phyloP scores from a whole-genome alignment of 2,113 vertebrate species.

The Lucifuga dentata region DNA sequence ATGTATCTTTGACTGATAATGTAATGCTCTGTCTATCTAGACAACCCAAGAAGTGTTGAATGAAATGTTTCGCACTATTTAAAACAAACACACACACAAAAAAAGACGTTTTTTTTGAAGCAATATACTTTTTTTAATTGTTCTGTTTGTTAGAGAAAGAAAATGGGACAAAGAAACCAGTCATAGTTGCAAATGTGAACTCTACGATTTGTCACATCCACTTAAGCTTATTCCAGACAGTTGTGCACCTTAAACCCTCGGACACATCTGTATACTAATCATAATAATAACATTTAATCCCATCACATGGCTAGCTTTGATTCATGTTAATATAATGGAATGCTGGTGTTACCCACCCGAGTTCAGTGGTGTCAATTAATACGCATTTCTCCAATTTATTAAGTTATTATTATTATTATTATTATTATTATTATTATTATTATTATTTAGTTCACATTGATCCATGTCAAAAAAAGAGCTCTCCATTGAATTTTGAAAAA shows the following conservation, averaged over 20 bases:
- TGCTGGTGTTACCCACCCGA: slow-evolving; percentile 73
- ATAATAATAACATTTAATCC: slow-evolving; percentile 71
- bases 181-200: slow-evolving; percentile 65
- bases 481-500: slow-evolving; percentile 38
- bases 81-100: slow-evolving; percentile 62
- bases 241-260: slow-evolving; percentile 74
- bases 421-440: slow-evolving; percentile 27
- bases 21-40: slow-evolving; percentile 76
- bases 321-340: slow-evolving; percentile 75
- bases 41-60: slow-evolving; percentile 73
- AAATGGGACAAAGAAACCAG: slow-evolving; percentile 58
- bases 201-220: slow-evolving; percentile 70
- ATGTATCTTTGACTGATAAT: slow-evolving; percentile 78
- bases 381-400: slow-evolving; percentile 50
- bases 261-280: slow-evolving; percentile 75
- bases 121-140: slow-evolving; percentile 82
- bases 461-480: slow-evolving; percentile 58
- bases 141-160: slow-evolving; percentile 74
- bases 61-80: slow-evolving; percentile 77
- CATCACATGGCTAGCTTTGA: slow-evolving; percentile 69
- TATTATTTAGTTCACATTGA: slow-evolving; percentile 45
- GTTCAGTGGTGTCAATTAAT: slow-evolving; percentile 57
- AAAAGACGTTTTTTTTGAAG: slow-evolving; percentile 74
- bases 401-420: slow-evolving; percentile 31
- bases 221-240: slow-evolving; percentile 60